Evolutionary conservation across 2,113 vertebrate species (phyloP), one percentile per base, ranked within the genome.

Genomic region (Rhinichthys klamathensis): DNA sequence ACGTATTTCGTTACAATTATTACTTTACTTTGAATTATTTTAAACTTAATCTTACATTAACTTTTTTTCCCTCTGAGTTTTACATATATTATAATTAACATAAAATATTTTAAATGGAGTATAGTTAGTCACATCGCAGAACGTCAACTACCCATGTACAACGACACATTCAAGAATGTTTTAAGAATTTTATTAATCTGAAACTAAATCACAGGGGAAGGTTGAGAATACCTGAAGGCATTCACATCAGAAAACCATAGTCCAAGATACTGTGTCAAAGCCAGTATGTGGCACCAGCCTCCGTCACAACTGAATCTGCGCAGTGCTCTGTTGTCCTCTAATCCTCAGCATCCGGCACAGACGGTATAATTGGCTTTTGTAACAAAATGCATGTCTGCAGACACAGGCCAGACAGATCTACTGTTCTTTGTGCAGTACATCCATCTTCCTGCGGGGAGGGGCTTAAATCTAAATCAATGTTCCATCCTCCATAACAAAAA

Each of bases 301-400:
- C 21, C 6, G 12, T 74, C 15, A 70, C 49, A 78, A 30, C 25
- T 11, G 5, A 41, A 78, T 60, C 25, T 87, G 65, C 60, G 70
- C 80, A 69, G 44, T 74, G 82, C 84, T 82, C 82, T 76, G 74
- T 51, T 46, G 77, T 32, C 70, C 83, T 85, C 54, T 77, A 86
- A 84, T 86, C 83, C 78, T 79, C 81, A 76, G 87, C 73, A 86
- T 69, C 69, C 80, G 27, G 49, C 83, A 72, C 76, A 54, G 76
- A 86, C 27, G n/a, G 32, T 76, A 69, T 86, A 89, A 87, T 84
- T 84, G 85, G 82, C 82, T 89, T 54, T 87, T 73, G 73, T 58
- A 79, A 79, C 74, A 78, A 67, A 82, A 83, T 41, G 61, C 35
- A 44, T 81, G 60, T 84, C 70, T 75, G 27, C 27, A 70, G 75